Base-by-base conservation (phyloP, 2,888 invertebrate species). In the Saturnia pavonia region DNA sequence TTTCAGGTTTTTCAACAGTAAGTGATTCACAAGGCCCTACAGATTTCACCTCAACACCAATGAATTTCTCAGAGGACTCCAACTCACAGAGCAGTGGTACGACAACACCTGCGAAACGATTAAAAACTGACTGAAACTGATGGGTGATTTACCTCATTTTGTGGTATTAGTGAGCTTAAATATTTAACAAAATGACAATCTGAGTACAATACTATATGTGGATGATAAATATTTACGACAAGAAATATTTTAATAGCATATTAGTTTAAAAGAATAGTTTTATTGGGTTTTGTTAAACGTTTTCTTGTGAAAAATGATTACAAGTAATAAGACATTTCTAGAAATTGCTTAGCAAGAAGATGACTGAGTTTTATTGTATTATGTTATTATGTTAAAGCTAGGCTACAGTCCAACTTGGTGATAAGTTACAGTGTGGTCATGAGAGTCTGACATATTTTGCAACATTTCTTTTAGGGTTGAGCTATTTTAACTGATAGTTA, bases 1-100 rank as follows among this genome's bases (percentile, higher is more conserved):
- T 90, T 92, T 14, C 88, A 98, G 97, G 97, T 94, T 98, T 98
- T 88, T 98, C 98, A 25, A 97, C 97, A 77, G 97, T 97, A 11
- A 98, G 98, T 86, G 98, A 98, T 89, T 97, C 97, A 0, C 98
- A 98, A 90, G 98, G 97, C 22, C 96, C 97, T 1, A 97, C 97
- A 43, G 97, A 98, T 76, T 97, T 97, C 83, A 97, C 97, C 72
- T 97, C 97, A n/a, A 95, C 96, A 27, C 96, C 97, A 83, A 95
- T 97, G 94, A 97, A 97, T 76, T 98, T 98, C 88, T 98, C 97
- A 0, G 98, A 98, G 89, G 98, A 98, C 87, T 98, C 98, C 16
- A 98, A 98, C 91, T 98, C 97, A 0, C 97, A 97, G 88, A 97
- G 97, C 82, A 97, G 97, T 85, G 97, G 97, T 82, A 95, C 96